Evolutionary conservation across 2,888 invertebrate genomes (phyloP).

Genomic region (Microplitis deprimator): DNA sequence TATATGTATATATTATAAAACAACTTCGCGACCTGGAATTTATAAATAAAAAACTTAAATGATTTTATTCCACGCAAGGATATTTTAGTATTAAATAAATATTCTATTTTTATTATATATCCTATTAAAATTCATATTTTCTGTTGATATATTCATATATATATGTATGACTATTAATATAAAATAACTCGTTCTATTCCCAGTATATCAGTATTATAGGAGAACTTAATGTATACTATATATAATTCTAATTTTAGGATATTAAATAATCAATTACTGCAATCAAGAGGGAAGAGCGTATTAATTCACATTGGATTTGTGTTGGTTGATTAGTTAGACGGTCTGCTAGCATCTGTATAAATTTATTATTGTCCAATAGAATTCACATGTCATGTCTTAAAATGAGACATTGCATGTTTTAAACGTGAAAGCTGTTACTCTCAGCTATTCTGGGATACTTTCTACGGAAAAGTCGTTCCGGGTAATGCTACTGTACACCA

Average conservation of each 20-base stretch:
- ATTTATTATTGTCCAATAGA: background rate
- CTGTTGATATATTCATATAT: background rate
- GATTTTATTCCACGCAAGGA: background rate
- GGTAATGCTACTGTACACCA: constrained; percentile 20
- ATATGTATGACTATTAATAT: background rate
- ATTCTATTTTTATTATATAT: background rate
- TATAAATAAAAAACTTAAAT: background rate
- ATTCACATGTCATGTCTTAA: background rate
- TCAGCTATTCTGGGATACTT: constrained; percentile 42
- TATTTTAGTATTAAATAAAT: background rate
- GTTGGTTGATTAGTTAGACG: background rate
- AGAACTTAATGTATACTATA: background rate
- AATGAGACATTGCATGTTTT: background rate
- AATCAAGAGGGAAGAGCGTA: background rate
- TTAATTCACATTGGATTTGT: background rate
- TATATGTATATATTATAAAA: background rate
- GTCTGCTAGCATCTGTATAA: background rate
- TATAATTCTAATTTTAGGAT: background rate
- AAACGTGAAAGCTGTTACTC: constrained; percentile 34
- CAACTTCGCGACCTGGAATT: background rate
- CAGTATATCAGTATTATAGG: background rate
- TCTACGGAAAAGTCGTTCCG: constrained; percentile 41
- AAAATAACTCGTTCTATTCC: background rate
- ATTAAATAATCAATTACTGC: background rate
- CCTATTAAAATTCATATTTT: background rate